Conservation (phyloP, 2,113 vertebrate species). For the Dromas ardeola region DNA sequence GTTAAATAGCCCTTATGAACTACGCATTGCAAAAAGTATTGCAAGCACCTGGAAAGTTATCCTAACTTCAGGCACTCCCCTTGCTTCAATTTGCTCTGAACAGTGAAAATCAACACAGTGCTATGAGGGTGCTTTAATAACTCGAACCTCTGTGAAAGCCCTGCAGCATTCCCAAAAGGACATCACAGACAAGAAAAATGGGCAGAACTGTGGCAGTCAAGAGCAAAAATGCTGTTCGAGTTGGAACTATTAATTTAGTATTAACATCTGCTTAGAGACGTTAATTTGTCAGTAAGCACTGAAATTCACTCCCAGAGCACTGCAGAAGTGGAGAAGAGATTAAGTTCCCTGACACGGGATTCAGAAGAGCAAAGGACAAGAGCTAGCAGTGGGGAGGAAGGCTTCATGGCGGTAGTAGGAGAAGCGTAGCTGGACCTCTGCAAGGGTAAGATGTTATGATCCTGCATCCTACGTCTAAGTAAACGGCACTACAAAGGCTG, state of each 20-base stretch:
- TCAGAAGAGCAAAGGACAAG: neutral
- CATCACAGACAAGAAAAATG: neutral
- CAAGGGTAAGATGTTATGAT: neutral
- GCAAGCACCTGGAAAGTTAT: neutral
- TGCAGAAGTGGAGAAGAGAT: neutral
- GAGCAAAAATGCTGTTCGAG: neutral
- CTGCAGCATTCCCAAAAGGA: neutral
- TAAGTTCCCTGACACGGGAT: neutral
- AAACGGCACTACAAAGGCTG: neutral
- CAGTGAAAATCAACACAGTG: neutral
- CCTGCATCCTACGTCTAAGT: neutral
- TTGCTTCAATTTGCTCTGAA: neutral
- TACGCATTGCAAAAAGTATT: neutral
- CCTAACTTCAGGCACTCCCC: neutral
- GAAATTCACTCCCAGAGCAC: neutral
- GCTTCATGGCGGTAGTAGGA: neutral
- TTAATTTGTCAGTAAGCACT: neutral
- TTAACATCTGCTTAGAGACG: neutral
- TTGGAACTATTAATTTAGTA: neutral
- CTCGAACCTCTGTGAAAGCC: neutral
- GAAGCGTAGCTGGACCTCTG: neutral
- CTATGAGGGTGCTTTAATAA: neutral
- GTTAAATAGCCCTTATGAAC: neutral
- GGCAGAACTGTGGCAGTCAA: neutral
- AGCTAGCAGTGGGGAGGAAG: neutral